Base-by-base conservation (phyloP, 1,140 invertebrate genomes). In the Halesus radiatus region DNA sequence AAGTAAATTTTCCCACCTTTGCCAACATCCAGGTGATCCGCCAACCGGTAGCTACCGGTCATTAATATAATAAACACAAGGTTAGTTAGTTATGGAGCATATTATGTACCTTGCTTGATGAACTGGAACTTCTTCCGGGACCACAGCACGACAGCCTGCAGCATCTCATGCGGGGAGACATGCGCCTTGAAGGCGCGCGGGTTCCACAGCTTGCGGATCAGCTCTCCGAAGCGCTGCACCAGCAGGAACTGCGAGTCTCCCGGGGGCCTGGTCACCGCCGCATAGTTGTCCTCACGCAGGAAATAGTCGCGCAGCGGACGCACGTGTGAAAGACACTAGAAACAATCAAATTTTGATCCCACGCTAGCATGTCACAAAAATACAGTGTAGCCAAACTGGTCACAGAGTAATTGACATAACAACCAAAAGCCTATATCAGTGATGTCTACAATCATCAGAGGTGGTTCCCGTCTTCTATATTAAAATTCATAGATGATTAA, bases 161-260 rank as follows among this genome's bases (percentile, higher is more conserved):
- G 89, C 98, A 99, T 99, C 91, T 99, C 99, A 88, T 99, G 99
- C 0, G 99, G 99, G 72, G 98, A 99, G 1, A 99, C 99, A 87
- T 99, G 99, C 4, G 98, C 96, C 90, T 99, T 99, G 86, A 99
- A 99, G 87, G 99, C 99, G 77, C 97, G 90, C 0, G 98, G 98
- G 89, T 99, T 99, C 99, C 99, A 99, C 82, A 99, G 90, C 89
- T 99, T 99, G 4, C 99, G 89, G 88, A 99, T 94, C 7, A 99
- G 90, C 88, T 99, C 99, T 3, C 98, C 99, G 90, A 99, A 99
- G 73, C 99, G 91, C 87, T 99, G 97, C 0, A 98, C 97, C 23
- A 99, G 87, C n/a, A 98, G 90, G 85, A 96, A 97, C 16, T 93
- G 93, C 6, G 95, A 97, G 87, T 98, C 96, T 0, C 98, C 98